Conservation (phyloP, 2,797 vertebrate species). For the Chelon labrosus region DNA sequence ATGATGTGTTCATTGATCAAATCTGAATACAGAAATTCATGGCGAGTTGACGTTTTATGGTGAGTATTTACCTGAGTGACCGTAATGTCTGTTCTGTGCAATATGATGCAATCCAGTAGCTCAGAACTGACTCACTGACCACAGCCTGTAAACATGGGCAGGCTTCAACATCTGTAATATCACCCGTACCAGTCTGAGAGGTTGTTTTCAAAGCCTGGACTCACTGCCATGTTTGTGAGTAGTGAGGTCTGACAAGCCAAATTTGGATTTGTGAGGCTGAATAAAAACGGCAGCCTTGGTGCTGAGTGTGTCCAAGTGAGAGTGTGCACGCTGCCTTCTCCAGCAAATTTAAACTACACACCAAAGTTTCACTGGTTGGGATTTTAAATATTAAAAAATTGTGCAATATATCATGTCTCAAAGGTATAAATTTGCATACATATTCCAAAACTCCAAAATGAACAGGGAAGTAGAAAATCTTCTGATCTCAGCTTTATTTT, state of each 20-base stretch:
- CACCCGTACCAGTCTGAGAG: accelerated
- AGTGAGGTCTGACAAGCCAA: neutral
- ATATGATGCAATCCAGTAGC: neutral
- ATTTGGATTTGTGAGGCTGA: neutral
- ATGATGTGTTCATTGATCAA: neutral
- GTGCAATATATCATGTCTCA: neutral
- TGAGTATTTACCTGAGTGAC: neutral
- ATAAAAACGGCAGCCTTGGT: neutral
- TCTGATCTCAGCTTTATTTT: neutral
- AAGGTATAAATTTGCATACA: neutral
- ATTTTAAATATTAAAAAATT: neutral
- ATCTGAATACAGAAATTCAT: neutral
- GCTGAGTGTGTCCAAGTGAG: neutral
- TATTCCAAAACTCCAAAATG: neutral
- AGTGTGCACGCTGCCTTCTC: neutral
- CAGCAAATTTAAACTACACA: neutral
- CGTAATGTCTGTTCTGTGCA: neutral
- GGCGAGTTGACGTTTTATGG: neutral
- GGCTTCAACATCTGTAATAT: neutral
- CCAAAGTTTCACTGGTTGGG: neutral
- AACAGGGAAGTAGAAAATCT: neutral
- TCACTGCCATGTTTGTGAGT: neutral
- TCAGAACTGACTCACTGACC: neutral
- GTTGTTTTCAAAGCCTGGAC: neutral
- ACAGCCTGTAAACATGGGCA: neutral